Conservation (phyloP, 2,797 vertebrate species). For the Denticeps clupeoides region DNA sequence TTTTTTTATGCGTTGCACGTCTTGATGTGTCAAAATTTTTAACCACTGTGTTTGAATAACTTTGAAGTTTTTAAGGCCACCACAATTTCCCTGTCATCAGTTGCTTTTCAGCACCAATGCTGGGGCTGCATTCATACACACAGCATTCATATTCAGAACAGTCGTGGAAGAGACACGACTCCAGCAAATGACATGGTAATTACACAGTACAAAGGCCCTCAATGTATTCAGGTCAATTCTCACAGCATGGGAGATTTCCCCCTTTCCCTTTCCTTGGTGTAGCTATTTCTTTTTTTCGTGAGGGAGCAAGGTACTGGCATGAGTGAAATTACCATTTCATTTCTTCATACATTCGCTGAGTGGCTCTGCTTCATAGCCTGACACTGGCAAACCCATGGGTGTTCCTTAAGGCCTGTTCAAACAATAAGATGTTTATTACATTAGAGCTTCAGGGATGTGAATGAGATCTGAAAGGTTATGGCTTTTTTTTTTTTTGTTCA, state of each 20-base stretch:
- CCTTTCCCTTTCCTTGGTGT: no score
- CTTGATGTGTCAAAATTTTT: no score
- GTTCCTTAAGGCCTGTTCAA: conserved; percentile 19
- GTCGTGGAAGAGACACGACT: conserved; percentile 10
- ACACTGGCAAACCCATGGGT: conserved; percentile 21
- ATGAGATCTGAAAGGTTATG: conserved; percentile 38
- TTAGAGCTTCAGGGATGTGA: conserved; percentile 39
- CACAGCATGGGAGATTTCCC: conserved; percentile 17
- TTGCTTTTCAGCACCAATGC: no score
- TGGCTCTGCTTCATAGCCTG: conserved; percentile 13
- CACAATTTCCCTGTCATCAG: not conserved
- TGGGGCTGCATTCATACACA: not conserved
- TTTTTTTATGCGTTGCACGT: no score
- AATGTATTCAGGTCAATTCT: conserved; percentile 24
- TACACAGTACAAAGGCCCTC: conserved; percentile 17
- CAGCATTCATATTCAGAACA: conserved; percentile 4
- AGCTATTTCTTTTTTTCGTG: no score
- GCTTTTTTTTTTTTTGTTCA: no score
- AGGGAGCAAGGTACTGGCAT: no score
- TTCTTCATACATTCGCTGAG: conserved; percentile 7
- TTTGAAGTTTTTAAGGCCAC: no score
- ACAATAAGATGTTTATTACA: conserved; percentile 44
- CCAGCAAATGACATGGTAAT: conserved; percentile 28
- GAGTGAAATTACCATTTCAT: conserved; percentile 35
- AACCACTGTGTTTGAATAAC: no score